Conservation (phyloP, 2,797 vertebrate species). For the Arrhamphus sclerolepis region DNA sequence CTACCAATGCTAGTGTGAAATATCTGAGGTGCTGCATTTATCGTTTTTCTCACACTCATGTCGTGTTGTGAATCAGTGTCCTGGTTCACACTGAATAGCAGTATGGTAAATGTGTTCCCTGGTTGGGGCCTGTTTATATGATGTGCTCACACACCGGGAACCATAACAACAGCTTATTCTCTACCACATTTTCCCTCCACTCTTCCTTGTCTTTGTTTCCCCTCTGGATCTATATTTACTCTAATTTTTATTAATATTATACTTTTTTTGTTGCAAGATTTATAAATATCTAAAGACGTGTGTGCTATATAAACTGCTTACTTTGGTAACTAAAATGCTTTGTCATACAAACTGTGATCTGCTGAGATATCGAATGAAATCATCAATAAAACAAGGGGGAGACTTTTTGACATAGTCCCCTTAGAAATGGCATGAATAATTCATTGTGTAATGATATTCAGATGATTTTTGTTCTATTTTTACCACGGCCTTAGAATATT, state of each 20-base stretch:
- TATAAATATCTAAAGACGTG: constrained; percentile 13
- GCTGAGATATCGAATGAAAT: constrained; percentile 74
- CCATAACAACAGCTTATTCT: constrained; percentile 55
- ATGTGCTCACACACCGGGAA: constrained; percentile 70
- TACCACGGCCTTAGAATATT: constrained; percentile 73
- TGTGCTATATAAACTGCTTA: constrained; percentile 61
- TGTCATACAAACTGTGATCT: constrained; percentile 70
- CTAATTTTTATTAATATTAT: constrained; percentile 33
- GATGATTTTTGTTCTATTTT: constrained; percentile 76
- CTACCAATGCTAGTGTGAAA: constrained; percentile 77
- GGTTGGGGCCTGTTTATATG: constrained; percentile 74
- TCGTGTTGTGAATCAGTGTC: constrained; percentile 81
- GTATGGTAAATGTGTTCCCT: constrained; percentile 74
- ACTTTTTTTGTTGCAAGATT: constrained; percentile 12
- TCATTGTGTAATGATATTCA: constrained; percentile 77
- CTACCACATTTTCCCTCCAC: constrained; percentile 9
- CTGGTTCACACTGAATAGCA: constrained; percentile 75
- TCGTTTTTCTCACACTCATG: constrained; percentile 80
- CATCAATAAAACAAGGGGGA: constrained; percentile 68
- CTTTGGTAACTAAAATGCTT: constrained; percentile 81
- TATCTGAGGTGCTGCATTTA: constrained; percentile 83
- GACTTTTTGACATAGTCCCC: constrained; percentile 72
- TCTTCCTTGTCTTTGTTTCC: constrained; percentile 5
- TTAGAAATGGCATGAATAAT: constrained; percentile 77
- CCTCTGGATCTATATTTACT: constrained; percentile 26